phyloP scores from a whole-genome alignment of 2,888 invertebrate genomes.

The Chrysodeixis includens region DNA sequence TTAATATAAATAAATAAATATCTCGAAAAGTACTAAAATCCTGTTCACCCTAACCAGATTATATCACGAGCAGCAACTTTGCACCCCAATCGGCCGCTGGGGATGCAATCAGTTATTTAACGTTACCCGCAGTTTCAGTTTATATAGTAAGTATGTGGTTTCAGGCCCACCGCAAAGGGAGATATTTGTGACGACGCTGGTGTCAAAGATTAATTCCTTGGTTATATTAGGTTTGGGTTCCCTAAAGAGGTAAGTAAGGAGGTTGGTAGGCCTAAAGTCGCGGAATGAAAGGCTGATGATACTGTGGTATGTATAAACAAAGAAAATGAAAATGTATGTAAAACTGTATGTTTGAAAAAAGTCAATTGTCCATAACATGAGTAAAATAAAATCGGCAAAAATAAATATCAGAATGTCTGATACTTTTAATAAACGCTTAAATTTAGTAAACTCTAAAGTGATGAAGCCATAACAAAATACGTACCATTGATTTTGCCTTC shows the following conservation, averaged over 20 bases:
- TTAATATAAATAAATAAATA: too few relatives aligned
- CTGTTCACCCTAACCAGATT: conserved; percentile 46
- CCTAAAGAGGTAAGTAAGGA: neutral
- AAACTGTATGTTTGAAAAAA: too few relatives aligned
- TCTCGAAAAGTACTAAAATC: conserved; percentile 13
- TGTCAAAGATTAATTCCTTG: conserved; percentile 41
- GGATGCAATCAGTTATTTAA: conserved; percentile 76
- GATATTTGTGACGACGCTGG: conserved; percentile 23
- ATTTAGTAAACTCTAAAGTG: too few relatives aligned
- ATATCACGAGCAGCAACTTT: conserved; percentile 55
- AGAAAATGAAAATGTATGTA: too few relatives aligned
- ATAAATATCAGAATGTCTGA: too few relatives aligned
- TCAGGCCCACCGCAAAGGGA: conserved; percentile 41
- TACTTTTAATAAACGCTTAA: too few relatives aligned
- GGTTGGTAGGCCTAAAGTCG: neutral
- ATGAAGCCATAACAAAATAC: too few relatives aligned
- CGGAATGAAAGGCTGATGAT: too few relatives aligned
- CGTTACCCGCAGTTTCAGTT: conserved; percentile 62
- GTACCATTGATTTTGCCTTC: too few relatives aligned
- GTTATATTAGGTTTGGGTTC: neutral
- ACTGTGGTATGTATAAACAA: neutral
- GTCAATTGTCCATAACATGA: too few relatives aligned
- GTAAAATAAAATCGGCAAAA: too few relatives aligned
- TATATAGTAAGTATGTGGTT: conserved; percentile 19
- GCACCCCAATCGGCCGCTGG: conserved; percentile 66